These are phyloP conservation scores for Hydractinia echinata DNA, from an alignment of 30 jellyfish, hydroid and myxozoan genomes.

Conservation along the genomic window DNA sequence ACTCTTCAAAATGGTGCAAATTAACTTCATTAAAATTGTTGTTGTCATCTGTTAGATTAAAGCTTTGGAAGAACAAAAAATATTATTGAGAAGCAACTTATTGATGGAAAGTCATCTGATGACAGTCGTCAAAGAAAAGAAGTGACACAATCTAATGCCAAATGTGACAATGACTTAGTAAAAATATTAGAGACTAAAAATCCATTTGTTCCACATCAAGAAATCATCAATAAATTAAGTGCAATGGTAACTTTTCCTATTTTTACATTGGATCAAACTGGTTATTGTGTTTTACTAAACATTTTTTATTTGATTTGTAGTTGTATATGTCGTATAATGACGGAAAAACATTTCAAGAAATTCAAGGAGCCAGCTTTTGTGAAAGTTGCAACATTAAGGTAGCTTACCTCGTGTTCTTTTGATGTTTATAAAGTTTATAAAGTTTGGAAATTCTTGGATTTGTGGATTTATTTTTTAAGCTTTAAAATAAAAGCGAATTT, in stretches of 20 bases:
- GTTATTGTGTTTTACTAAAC: neutral
- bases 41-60: neutral
- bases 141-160: neutral
- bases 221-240: slow-evolving; percentile 44
- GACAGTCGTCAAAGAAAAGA: neutral
- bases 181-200: slow-evolving; percentile 51
- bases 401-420: no score
- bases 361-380: slow-evolving; percentile 49
- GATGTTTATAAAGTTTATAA: no score
- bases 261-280: neutral
- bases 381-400: slow-evolving; percentile 63
- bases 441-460: no score
- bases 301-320: slow-evolving; percentile 21
- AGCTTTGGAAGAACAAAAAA: neutral
- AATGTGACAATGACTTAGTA: slow-evolving; percentile 42
- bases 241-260: slow-evolving; percentile 36
- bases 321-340: slow-evolving; percentile 50
- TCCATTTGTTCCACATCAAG: slow-evolving; percentile 63
- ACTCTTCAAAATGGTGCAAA: no score
- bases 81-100: neutral
- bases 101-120: neutral
- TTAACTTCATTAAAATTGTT: no score
- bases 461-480: no score
- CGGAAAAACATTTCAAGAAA: slow-evolving; percentile 53
- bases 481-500: no score